These are phyloP conservation scores for Strigops habroptila DNA, from an alignment of 2,113 vertebrate species.

Conservation along the genomic window DNA sequence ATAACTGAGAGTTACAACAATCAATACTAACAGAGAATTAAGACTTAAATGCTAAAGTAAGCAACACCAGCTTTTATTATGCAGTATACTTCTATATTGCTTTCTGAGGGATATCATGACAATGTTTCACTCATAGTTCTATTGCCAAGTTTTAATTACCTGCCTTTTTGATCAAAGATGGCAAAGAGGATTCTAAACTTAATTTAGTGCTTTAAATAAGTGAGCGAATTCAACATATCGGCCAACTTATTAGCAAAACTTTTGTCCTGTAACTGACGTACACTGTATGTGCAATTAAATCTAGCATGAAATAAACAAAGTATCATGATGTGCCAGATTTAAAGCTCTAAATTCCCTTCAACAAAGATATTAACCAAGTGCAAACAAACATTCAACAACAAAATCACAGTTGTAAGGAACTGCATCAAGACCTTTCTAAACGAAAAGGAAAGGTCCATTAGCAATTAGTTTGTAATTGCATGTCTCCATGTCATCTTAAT, in stretches of 20 bases:
- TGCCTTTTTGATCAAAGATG: background rate
- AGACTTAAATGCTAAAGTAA: background rate
- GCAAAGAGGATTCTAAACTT: background rate
- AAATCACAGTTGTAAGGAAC: background rate
- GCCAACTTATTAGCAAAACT: background rate
- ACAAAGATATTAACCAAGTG: background rate
- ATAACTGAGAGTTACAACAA: background rate
- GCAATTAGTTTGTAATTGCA: conserved; percentile 11
- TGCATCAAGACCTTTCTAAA: background rate
- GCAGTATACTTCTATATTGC: background rate
- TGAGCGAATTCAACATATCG: background rate
- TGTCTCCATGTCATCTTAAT: conserved; percentile 41
- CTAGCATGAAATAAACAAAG: background rate
- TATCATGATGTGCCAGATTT: background rate
- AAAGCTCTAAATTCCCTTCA: conserved; percentile 14
- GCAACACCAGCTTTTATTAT: background rate
- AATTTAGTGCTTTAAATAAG: background rate
- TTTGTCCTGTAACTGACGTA: background rate
- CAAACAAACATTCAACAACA: conserved; percentile 21
- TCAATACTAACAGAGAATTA: background rate
- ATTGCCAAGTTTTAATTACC: conserved; percentile 6
- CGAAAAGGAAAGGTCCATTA: background rate
- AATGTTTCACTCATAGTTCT: background rate
- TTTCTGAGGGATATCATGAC: background rate
- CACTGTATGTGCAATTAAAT: background rate